Evolutionary conservation across 2,888 invertebrate genomes (phyloP).

Genomic region (Zelleria hepariella): DNA sequence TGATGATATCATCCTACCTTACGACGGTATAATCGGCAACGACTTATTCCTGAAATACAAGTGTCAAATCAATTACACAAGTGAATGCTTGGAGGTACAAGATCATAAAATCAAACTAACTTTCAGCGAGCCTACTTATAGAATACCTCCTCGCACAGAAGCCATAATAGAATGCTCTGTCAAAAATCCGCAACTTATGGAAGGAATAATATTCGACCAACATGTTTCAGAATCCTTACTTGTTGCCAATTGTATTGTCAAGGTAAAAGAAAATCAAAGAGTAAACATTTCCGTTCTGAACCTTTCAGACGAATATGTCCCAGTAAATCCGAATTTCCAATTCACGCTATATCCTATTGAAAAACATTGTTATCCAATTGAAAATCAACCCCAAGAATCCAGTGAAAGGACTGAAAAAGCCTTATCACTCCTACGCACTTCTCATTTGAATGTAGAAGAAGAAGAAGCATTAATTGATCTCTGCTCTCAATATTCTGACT

Average conservation of each 20-base stretch:
- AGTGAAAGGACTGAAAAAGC: background rate
- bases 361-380: background rate
- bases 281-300: constrained; percentile 15
- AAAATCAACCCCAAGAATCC: background rate
- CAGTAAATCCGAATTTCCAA: constrained; percentile 9
- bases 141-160: constrained; percentile 9
- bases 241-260: constrained; percentile 13
- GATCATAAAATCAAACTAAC: constrained; percentile 4
- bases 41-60: constrained; percentile 4
- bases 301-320: constrained; percentile 6
- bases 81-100: background rate
- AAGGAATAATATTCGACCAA: constrained; percentile 9
- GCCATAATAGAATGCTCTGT: constrained; percentile 9
- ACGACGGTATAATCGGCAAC: constrained; percentile 5
- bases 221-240: too few relatives aligned
- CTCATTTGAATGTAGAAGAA: background rate
- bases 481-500: background rate
- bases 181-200: background rate
- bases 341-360: background rate
- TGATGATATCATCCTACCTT: background rate
- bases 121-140: constrained; percentile 2
- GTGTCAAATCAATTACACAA: background rate
- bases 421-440: background rate
- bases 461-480: background rate
- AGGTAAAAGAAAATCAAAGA: constrained; percentile 13